Percentiles rank a stretch among this genome's conserved stretches.
phyloP scores from a whole-genome alignment of 1,140 invertebrate species.

The Coelopa frigida region DNA sequence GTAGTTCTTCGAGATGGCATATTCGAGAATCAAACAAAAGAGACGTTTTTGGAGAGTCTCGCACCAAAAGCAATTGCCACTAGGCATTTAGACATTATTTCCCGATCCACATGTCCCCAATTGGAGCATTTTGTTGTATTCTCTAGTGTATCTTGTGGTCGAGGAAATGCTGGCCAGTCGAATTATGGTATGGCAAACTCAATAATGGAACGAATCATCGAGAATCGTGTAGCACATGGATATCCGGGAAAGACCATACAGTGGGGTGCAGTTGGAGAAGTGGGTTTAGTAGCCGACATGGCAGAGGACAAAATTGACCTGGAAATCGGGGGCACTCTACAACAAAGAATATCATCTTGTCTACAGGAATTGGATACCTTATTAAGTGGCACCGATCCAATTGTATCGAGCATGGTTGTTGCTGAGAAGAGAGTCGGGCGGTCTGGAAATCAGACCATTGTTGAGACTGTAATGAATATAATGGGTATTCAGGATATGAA shows the following conservation, averaged over 20 bases:
- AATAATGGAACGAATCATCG: slow-evolving; percentile 66
- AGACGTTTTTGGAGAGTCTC: slow-evolving; percentile 51
- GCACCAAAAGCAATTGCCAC: slow-evolving; percentile 57
- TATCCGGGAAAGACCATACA: slow-evolving; percentile 61
- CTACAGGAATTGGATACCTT: slow-evolving; percentile 61
- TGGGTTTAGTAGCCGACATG: slow-evolving; percentile 71
- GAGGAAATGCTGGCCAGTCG: slow-evolving; percentile 81
- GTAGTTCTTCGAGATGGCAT: slow-evolving; percentile 58
- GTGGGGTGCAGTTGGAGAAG: slow-evolving; percentile 65
- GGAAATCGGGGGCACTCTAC: slow-evolving; percentile 72
- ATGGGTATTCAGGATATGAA: slow-evolving; percentile 53
- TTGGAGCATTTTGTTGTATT: slow-evolving; percentile 68
- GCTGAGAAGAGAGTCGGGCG: slow-evolving; percentile 59
- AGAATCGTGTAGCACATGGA: slow-evolving; percentile 48
- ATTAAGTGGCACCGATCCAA: slow-evolving; percentile 54
- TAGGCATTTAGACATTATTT: slow-evolving; percentile 53
- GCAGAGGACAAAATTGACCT: slow-evolving; percentile 71
- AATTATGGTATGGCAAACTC: slow-evolving; percentile 79
- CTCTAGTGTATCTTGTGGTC: slow-evolving; percentile 80
- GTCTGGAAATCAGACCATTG: slow-evolving; percentile 52
- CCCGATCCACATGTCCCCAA: slow-evolving; percentile 51
- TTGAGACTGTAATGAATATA: slow-evolving; percentile 58
- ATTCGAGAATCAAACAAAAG: slow-evolving; percentile 56
- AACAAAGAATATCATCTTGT: slow-evolving; percentile 76
- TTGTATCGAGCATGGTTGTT: slow-evolving; percentile 73